These are phyloP conservation scores for Unio pictorum DNA, from an alignment of 2,888 invertebrate species.

Conservation along the genomic window DNA sequence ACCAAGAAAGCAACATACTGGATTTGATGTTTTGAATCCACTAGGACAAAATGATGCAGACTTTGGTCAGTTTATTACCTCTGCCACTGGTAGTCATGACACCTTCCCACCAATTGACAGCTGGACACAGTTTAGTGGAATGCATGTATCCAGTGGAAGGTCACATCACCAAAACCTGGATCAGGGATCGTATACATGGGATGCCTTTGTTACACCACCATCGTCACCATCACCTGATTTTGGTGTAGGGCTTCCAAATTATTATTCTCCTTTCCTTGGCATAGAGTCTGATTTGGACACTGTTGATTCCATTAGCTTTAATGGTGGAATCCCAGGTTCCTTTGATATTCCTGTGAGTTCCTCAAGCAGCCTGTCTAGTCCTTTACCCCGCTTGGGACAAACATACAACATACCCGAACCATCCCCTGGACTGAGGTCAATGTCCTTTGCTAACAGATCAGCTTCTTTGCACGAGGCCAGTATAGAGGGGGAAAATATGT, in stretches of 20 bases:
- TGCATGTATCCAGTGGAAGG: slow-evolving; percentile 34
- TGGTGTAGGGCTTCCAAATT: slow-evolving; percentile 25
- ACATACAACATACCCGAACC: no score
- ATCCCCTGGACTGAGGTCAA: no score
- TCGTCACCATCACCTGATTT: slow-evolving; percentile 29
- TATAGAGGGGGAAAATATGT: slow-evolving; percentile 48
- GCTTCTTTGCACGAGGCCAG: slow-evolving; percentile 25
- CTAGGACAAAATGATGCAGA: no score
- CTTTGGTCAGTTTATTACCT: no score
- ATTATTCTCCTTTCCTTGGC: slow-evolving; percentile 15
- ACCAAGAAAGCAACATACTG: no score
- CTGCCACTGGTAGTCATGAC: no score
- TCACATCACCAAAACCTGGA: slow-evolving; percentile 4
- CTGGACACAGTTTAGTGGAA: slow-evolving; percentile 62
- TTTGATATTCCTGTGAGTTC: slow-evolving; percentile 28
- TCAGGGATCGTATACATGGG: slow-evolving; percentile 32
- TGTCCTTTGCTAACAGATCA: slow-evolving; percentile 9
- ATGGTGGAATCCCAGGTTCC: no score
- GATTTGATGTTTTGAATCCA: no score
- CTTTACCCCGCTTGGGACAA: neutral
- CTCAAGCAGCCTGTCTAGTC: slow-evolving; percentile 7
- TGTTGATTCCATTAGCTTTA: no score
- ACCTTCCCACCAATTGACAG: no score
- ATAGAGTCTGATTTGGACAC: slow-evolving; percentile 11
- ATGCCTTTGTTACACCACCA: slow-evolving; percentile 39